These are phyloP conservation scores for Drosophila prosaltans DNA, from an alignment of 1,140 invertebrate genomes.

Conservation along the genomic window DNA sequence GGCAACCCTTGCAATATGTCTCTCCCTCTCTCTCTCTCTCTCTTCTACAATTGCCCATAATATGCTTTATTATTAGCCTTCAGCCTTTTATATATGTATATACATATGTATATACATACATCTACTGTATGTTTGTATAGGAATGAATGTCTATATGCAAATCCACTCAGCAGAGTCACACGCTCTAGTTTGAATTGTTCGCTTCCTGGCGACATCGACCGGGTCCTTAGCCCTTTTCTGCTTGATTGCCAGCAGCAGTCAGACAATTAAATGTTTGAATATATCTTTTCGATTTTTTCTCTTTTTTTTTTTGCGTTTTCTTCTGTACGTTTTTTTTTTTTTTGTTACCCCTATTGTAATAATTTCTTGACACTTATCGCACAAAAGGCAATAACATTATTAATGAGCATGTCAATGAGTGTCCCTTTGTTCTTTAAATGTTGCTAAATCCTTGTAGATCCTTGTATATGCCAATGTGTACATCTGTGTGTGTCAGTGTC, in stretches of 20 bases:
- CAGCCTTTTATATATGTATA: conserved; percentile 26
- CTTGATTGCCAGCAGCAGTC: conserved; percentile 74
- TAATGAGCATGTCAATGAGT: conserved; percentile 81
- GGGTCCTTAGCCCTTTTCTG: conserved; percentile 56
- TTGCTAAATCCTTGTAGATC: conserved; percentile 15
- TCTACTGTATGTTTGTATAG: background rate
- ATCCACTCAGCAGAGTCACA: conserved; percentile 78
- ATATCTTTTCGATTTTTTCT: conserved; percentile 51
- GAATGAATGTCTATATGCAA: conserved; percentile 68
- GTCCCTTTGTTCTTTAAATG: conserved; percentile 54
- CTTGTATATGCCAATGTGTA: background rate
- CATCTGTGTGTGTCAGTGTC: background rate
- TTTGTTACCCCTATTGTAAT: conserved; percentile 63
- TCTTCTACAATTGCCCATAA: conserved; percentile 68
- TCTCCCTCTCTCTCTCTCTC: conserved; percentile 24
- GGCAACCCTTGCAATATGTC: conserved; percentile 11
- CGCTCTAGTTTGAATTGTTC: conserved; percentile 81
- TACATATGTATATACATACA: background rate
- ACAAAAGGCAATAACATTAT: conserved; percentile 82
- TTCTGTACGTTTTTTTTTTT: background rate
- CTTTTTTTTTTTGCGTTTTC: conserved; percentile 7
- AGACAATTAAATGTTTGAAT: conserved; percentile 78
- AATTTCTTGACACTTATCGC: conserved; percentile 81
- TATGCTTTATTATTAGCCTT: conserved; percentile 81
- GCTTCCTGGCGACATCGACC: conserved; percentile 44